Evolutionary conservation across 2,888 invertebrate species (phyloP), one percentile per base, ranked within the genome.

Genomic region (Epistrophe eligans): DNA sequence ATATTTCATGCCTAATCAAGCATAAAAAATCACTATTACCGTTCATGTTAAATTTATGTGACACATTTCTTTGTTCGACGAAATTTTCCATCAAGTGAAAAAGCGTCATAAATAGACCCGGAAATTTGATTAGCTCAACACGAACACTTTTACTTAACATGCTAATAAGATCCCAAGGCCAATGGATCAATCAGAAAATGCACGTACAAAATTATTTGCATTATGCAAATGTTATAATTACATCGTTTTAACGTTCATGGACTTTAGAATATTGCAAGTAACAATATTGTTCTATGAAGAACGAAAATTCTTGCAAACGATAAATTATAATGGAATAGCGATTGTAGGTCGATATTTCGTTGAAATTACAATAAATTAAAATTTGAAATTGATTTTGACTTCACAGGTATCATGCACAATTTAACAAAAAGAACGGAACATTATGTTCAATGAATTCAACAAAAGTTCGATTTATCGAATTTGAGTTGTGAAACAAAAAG

Each of bases 71-170:
- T 57, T 35, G n/a, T 35, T 8, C 24, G 24, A 3, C 24, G 9
- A 9, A n/a, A 9, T 10, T 32, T 57, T 35, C 24, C 15, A 57
- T 35, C 32, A 10, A 17, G 2, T n/a, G 6, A 17, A 17, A 35
- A 17, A 57, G 35, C 57, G 57, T 57, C 57, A 57, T 57, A 57
- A 57, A 32, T 57, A 57, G 57, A 57, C 57, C 57, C 57, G 57
- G 57, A 57, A 35, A 57, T 57, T 57, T 35, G 35, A 57, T 57
- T 57, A 57, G 15, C 32, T 32, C 5, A 32, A 57, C 57, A 57
- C 57, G 57, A 57, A 57, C 57, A 57, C n/a, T 32, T 10, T 57
- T 1, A 57, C n/a, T 57, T 57, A 57, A 57, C 57, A 57, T 57
- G 57, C 32, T 57, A 32, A 57, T 57, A n/a, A 57, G 32, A 57